A percentile compares a stretch with the other conserved stretches of the same genome.
These are phyloP conservation scores for Henicopernis longicauda DNA, from an alignment of 2,113 vertebrate species.

Conservation along the genomic window DNA sequence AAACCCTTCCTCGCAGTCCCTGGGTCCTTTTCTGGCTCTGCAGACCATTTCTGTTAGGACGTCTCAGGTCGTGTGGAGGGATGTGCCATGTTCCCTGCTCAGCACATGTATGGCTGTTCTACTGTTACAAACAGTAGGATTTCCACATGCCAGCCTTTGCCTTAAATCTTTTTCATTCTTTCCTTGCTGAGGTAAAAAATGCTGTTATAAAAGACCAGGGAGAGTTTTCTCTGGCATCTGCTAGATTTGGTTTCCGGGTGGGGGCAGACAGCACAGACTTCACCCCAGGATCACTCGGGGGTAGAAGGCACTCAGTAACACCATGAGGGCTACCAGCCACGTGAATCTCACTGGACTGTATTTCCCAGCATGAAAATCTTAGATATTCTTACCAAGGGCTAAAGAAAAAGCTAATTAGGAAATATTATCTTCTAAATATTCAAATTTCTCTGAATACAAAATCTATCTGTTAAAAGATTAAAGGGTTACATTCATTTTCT, in stretches of 20 bases:
- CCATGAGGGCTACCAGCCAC: background rate
- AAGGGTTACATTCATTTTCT: background rate
- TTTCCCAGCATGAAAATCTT: background rate
- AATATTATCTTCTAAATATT: conserved; percentile 26
- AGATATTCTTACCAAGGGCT: background rate
- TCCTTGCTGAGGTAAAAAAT: background rate
- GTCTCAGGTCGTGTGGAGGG: background rate
- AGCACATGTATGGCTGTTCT: background rate
- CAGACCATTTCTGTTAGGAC: background rate
- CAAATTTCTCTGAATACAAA: background rate
- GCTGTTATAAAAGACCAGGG: fast-evolving
- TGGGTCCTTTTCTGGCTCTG: background rate
- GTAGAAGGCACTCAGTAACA: background rate
- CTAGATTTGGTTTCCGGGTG: background rate
- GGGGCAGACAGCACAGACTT: background rate
- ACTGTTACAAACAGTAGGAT: fast-evolving
- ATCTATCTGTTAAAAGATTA: background rate
- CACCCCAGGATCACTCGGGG: fast-evolving
- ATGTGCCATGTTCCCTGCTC: background rate
- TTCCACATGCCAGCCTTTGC: background rate
- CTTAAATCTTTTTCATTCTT: background rate
- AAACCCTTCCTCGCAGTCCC: background rate
- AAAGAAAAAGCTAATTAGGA: conserved; percentile 27
- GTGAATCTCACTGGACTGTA: background rate
- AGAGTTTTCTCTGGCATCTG: background rate